Base-by-base conservation (phyloP, 2,888 invertebrate genomes). In the Tetanocera ferruginea region DNA sequence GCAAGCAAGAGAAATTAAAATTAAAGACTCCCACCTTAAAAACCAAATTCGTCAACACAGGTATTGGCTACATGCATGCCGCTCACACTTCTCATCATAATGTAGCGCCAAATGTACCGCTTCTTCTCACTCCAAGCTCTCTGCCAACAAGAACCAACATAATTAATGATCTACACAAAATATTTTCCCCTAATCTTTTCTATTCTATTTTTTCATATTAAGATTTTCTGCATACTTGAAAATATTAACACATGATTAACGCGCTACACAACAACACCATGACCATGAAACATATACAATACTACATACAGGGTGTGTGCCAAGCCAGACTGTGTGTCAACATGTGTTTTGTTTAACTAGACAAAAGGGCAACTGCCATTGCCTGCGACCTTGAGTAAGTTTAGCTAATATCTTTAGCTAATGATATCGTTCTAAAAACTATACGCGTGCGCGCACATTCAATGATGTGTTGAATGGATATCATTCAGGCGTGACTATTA, bases 21-120 rank as follows among this genome's bases (percentile, higher is more conserved):
- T 34, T 34, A 34, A 60, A 25, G 17, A 25, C 60, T 23, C 19
- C 19, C 55, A 23, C 19, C 23, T 55, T 55, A 23, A 55, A 55
- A 55, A 85, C 86, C 85, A 83, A 85, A 86, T 85, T 85, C 85
- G 85, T 85, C 84, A 85, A 85, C 85, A 84, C 85, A 84, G 86
- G 85, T 85, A 85, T 82, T 82, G 8, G 43, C 69, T 43, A 14
- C 43, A 43, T 43, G 11, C 14, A 43, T 43, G 2, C 43, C 11
- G 11, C 31, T 43, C 11, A 43, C 43, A 14, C 43, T 43, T 43
- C 43, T 11, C 14, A 43, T 14, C 11, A 11, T n/a, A n/a, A n/a
- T n/a, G n/a, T n/a, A n/a, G n/a, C n/a, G n/a, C n/a, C n/a, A n/a
- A n/a, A n/a, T n/a, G n/a, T n/a, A n/a, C n/a, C n/a, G n/a, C n/a